Evolutionary conservation across 2,888 invertebrate genomes (phyloP).

Genomic region (Himalopsyche tibetana): DNA sequence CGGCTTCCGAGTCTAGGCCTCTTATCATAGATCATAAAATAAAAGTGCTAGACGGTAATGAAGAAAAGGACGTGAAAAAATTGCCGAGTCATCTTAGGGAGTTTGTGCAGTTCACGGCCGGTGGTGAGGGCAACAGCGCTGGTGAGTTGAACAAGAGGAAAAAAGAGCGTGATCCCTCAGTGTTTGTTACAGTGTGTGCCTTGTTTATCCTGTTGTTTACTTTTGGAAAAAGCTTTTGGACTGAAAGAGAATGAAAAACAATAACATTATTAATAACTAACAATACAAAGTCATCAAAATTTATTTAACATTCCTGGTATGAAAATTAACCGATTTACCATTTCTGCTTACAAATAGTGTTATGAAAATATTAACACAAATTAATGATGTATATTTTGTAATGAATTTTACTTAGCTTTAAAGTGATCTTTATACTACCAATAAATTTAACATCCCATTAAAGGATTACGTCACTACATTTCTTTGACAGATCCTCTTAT

Average conservation of each 20-base stretch:
- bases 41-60: constrained; percentile 81
- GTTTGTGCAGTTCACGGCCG: constrained; percentile 82
- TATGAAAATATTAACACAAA: background rate
- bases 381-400: background rate
- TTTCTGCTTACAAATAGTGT: constrained; percentile 2
- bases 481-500: background rate
- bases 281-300: background rate
- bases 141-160: constrained; percentile 71
- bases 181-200: constrained; percentile 71
- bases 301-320: constrained; percentile 16
- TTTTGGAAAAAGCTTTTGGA: constrained; percentile 69
- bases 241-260: constrained; percentile 38
- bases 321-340: background rate
- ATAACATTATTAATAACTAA: constrained; percentile 47
- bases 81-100: constrained; percentile 88
- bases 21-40: constrained; percentile 75
- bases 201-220: constrained; percentile 55
- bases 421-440: background rate
- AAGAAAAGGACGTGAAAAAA: constrained; percentile 79
- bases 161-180: constrained; percentile 46
- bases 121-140: constrained; percentile 73
- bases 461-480: background rate
- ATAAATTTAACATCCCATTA: background rate
- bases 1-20: constrained; percentile 69
- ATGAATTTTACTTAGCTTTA: background rate